Base-by-base conservation (phyloP, 2,113 vertebrate genomes). In the Bufo bufo region DNA sequence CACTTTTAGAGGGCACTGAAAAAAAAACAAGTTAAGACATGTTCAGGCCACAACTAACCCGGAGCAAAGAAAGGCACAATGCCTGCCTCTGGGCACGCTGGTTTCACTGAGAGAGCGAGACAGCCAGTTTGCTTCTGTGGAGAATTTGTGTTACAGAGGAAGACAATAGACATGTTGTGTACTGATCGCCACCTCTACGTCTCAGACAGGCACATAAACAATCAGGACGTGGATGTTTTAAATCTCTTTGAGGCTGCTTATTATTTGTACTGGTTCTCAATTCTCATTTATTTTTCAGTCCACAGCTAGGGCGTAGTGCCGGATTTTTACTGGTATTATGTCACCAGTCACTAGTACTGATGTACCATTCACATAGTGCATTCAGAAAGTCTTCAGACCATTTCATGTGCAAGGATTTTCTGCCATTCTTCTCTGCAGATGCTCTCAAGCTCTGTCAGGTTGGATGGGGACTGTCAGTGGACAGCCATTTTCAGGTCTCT, bases 1-100 rank as follows among this genome's bases (percentile, higher is more conserved):
- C 23, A 66, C 58, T 20, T 61, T 66, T 66, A 84, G 33, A 75
- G 56, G 79, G 79, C 50, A 72, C 79, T 63, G 63, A 72, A 61
- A 80, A 33, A 33, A 61, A 69, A 87, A 88, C 80, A 88, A 88
- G 87, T 84, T 58, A 65, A 54, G 87, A 65, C 87, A 56, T 84
- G 86, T 83, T 88, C 23, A 61, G 81, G 58, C 80, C 82, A 84
- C 80, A 45, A 56, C 17, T 56, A 43, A 6, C 77, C 59, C 16
- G 77, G 6, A 80, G 77, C n/a, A 58, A 2, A 80, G 77, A 80
- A 47, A 65, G 23, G 45, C 56, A 82, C 86, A 88, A 52, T 54
- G 58, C 4, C 71, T 52, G 80, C 80, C 78, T 54, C 77, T 23
- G 86, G 78, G 77, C 58, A 79, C 14, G 56, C 33, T 77, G 84